Base-by-base conservation (phyloP, 2,888 invertebrate genomes). In the Hermodice carunculata region DNA sequence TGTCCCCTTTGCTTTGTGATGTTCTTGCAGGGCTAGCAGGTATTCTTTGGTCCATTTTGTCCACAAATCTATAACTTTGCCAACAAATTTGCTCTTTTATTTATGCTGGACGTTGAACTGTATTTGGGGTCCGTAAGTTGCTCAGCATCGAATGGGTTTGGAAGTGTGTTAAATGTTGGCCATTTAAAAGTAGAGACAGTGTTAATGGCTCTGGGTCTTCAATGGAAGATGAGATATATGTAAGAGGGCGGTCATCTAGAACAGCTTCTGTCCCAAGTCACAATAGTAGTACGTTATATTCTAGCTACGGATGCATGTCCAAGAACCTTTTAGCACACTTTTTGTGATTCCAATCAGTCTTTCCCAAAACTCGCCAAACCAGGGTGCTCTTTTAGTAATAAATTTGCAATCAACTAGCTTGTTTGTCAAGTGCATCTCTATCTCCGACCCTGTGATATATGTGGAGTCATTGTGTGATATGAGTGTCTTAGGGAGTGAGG, bases 391-490 rank as follows among this genome's bases (percentile, higher is more conserved):
- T 11, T 14, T 37, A 14, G 40, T 17, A 14, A 37, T 11, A 37
- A 14, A 37, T 14, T 17, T 37, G 40, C 11, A 14, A 37, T 14
- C 40, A 11, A 17, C 40, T 14, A 17, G 11, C 11, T 17, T 37
- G 40, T 37, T 17, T 60, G 11, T 11, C 19, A 46, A n/a, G 3
- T 24, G 8, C 48, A 11, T 11, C 8, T 14, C 19, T 19, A 24
- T 46, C 48, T 46, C 48, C 19, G 28, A 66, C 0, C 80, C 68
- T 0, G 85, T 80, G 1, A 77, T 68, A 67, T 87, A 87, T 66
- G 86, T 85, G 0, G 79, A 79, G 0, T 83, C 84, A 61, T 86
- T 86, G 58, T 87, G 86, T 26, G 77, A 77, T 8, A 54, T 44
- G 0, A 86, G 76, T 3, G 76, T 69, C 11, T 51, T 67, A 0